phyloP scores from a whole-genome alignment of 64 coral and sea anemone genomes.

The Pachyseris speciosa region DNA sequence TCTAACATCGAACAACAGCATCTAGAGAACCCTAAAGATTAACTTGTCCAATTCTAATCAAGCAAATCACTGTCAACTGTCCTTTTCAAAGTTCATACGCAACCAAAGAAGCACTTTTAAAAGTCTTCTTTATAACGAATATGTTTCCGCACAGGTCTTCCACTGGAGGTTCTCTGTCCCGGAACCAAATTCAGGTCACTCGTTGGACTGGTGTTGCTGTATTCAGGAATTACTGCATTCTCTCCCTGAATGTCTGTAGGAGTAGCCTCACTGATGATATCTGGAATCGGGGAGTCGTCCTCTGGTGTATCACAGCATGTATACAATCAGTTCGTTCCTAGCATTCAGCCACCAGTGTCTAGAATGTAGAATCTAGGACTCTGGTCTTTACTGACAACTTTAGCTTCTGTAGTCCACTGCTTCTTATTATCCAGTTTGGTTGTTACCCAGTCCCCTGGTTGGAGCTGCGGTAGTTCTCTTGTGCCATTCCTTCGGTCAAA shows the following conservation, averaged over 20 bases:
- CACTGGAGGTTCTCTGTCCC: neutral
- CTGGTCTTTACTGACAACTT: neutral
- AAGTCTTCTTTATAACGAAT: neutral
- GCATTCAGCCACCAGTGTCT: neutral
- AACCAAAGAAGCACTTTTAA: neutral
- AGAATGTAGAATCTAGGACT: conserved; percentile 17
- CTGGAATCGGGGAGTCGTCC: neutral
- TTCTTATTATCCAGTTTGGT: conserved; percentile 1
- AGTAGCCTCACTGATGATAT: neutral
- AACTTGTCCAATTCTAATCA: neutral
- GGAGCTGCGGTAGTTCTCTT: neutral
- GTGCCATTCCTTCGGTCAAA: neutral
- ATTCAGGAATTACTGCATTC: neutral
- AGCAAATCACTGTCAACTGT: neutral
- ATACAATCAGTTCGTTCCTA: neutral
- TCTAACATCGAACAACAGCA: neutral
- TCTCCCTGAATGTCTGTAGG: neutral
- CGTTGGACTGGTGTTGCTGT: neutral
- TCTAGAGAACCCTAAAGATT: neutral
- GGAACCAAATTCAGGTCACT: neutral
- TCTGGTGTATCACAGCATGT: neutral
- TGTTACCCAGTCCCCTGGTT: neutral
- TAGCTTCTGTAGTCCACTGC: conserved; percentile 3
- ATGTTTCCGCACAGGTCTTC: neutral
- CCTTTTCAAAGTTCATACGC: neutral